Percentiles rank a stretch among this genome's conserved stretches.
Conservation (phyloP, 2,888 invertebrate species). For the Chaetogeoica ovagalla region DNA sequence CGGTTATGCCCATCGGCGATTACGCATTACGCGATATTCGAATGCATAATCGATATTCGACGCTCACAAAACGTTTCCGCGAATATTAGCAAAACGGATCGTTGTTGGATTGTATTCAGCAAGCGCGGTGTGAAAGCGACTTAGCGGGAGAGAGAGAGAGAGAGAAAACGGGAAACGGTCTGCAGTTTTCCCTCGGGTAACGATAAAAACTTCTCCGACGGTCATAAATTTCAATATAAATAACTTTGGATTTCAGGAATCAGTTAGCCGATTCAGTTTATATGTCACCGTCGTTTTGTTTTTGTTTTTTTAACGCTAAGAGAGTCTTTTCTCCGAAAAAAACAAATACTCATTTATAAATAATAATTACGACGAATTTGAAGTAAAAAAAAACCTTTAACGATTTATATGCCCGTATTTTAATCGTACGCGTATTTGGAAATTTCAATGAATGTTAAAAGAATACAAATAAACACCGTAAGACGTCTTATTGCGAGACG, state of each 20-base stretch:
- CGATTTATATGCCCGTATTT: too few relatives aligned
- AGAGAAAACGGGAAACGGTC: not conserved
- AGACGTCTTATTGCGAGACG: too few relatives aligned
- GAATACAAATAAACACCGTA: too few relatives aligned
- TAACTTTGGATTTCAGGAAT: not conserved
- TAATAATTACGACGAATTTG: not conserved
- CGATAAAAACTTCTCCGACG: slow-evolving; percentile 1
- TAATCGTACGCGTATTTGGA: too few relatives aligned
- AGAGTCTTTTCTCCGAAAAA: not conserved
- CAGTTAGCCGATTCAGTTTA: not conserved
- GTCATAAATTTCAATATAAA: slow-evolving; percentile 25
- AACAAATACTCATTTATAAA: not conserved
- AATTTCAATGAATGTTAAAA: too few relatives aligned
- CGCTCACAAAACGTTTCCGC: not conserved
- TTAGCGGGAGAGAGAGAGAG: not conserved
- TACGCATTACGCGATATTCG: not conserved
- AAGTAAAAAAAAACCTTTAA: too few relatives aligned
- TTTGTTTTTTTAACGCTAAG: not conserved
- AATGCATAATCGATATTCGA: not conserved
- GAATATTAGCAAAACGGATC: not conserved
- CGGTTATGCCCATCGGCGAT: not conserved
- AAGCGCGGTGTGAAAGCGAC: not conserved
- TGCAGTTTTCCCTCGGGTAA: not conserved
- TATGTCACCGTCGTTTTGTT: not conserved
- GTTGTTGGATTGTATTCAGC: not conserved